Conservation (phyloP, 2,888 invertebrate genomes). For the Argynnis bischoffii region DNA sequence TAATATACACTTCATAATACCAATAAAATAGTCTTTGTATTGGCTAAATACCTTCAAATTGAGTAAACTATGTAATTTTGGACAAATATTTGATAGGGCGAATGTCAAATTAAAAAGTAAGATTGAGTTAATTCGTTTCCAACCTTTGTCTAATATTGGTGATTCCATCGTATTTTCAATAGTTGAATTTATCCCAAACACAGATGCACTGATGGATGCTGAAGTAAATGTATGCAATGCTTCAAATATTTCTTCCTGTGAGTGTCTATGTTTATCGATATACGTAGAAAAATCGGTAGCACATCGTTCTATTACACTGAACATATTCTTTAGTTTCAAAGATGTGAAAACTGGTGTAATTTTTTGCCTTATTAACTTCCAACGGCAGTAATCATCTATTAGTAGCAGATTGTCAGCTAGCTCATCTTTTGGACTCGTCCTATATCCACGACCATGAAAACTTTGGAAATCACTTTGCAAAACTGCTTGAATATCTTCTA, state of each 20-base stretch:
- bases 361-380: slow-evolving; percentile 67
- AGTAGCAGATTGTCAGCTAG: slow-evolving; percentile 60
- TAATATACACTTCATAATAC: slow-evolving; percentile 56
- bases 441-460: slow-evolving; percentile 58
- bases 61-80: slow-evolving; percentile 49
- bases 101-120: slow-evolving; percentile 45
- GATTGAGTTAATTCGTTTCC: slow-evolving; percentile 49
- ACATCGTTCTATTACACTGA: slow-evolving; percentile 58
- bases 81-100: slow-evolving; percentile 46
- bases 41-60: slow-evolving; percentile 56
- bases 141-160: slow-evolving; percentile 59
- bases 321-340: slow-evolving; percentile 67
- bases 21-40: slow-evolving; percentile 59
- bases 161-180: slow-evolving; percentile 60
- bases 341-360: slow-evolving; percentile 66
- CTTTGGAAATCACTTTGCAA: slow-evolving; percentile 57
- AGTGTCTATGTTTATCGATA: slow-evolving; percentile 48
- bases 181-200: slow-evolving; percentile 69
- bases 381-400: slow-evolving; percentile 56
- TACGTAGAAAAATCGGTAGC: slow-evolving; percentile 57
- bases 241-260: slow-evolving; percentile 51
- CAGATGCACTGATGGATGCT: slow-evolving; percentile 61
- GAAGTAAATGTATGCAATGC: slow-evolving; percentile 58
- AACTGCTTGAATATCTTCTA: slow-evolving; percentile 59
- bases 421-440: slow-evolving; percentile 52